phyloP scores from a whole-genome alignment of 2,113 vertebrate genomes.

The Anhinga anhinga region DNA sequence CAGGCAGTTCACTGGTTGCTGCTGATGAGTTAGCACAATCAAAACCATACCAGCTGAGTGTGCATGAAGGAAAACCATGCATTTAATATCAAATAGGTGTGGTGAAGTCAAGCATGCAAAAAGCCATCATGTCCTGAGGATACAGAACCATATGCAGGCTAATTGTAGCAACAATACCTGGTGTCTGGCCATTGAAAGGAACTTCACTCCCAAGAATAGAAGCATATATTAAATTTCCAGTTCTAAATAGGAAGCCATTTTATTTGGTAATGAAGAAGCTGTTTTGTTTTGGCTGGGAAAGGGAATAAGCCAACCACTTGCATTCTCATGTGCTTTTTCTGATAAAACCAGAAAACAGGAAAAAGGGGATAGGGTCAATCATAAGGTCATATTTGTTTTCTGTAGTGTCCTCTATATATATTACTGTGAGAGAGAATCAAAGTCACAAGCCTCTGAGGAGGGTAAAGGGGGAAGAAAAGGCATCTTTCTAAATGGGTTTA shows the following conservation, averaged over 20 bases:
- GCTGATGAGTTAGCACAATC: conserved; percentile 27
- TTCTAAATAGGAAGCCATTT: conserved; percentile 27
- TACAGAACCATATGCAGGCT: conserved; percentile 9
- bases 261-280: conserved; percentile 38
- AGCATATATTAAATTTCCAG: conserved; percentile 56
- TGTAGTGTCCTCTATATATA: background rate
- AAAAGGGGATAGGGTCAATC: background rate
- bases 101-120: conserved; percentile 35
- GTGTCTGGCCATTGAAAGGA: conserved; percentile 33
- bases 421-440: background rate
- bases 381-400: background rate
- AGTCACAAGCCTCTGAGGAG: background rate
- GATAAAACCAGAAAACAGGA: conserved; percentile 1
- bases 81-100: conserved; percentile 32
- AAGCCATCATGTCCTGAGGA: conserved; percentile 48
- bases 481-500: background rate
- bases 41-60: conserved; percentile 12
- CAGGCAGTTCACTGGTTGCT: conserved; percentile 20
- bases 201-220: conserved; percentile 36
- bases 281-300: conserved; percentile 29
- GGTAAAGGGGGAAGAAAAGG: background rate
- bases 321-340: background rate
- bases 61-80: background rate
- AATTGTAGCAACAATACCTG: conserved; percentile 38
- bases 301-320: background rate